phyloP scores from a whole-genome alignment of 2,888 invertebrate genomes.

The Pandemis corylana region DNA sequence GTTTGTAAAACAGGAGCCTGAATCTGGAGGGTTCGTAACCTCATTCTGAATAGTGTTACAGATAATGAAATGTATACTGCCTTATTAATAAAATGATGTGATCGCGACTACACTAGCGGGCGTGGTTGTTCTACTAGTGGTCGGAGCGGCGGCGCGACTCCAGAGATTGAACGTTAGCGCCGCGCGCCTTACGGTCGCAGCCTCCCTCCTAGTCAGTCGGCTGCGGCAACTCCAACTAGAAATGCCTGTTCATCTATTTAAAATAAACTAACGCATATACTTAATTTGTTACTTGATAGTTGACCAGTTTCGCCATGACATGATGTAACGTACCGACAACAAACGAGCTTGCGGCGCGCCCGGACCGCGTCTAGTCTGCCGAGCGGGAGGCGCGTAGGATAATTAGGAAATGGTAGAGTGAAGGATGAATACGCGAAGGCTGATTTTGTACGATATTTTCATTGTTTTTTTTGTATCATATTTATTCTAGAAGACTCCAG shows the following conservation, averaged over 20 bases:
- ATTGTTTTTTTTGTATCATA: constrained; percentile 51
- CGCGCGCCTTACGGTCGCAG: background rate
- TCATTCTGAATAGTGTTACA: background rate
- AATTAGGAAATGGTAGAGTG: constrained; percentile 65
- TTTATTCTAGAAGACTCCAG: constrained; percentile 39
- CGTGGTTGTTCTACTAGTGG: background rate
- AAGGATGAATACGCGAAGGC: constrained; percentile 71
- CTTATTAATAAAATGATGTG: background rate
- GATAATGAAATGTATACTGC: constrained; percentile 12
- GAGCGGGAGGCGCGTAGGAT: constrained; percentile 44
- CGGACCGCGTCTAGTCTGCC: constrained; percentile 12
- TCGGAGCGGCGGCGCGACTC: background rate
- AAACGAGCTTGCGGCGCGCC: background rate
- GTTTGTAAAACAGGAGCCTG: background rate
- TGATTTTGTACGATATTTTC: constrained; percentile 69
- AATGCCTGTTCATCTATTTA: constrained; percentile 38
- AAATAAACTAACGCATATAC: constrained; percentile 22
- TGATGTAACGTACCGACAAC: no score
- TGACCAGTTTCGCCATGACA: constrained; percentile 30
- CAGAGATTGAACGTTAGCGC: constrained; percentile 16
- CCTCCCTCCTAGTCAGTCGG: constrained; percentile 62
- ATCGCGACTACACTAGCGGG: background rate
- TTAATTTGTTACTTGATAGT: background rate
- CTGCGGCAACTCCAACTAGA: constrained; percentile 51
- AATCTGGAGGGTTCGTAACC: background rate